A percentile compares a stretch with the other conserved stretches of the same genome.
These are phyloP conservation scores for Channa maculata DNA, from an alignment of 2,113 vertebrate genomes.

Conservation along the genomic window DNA sequence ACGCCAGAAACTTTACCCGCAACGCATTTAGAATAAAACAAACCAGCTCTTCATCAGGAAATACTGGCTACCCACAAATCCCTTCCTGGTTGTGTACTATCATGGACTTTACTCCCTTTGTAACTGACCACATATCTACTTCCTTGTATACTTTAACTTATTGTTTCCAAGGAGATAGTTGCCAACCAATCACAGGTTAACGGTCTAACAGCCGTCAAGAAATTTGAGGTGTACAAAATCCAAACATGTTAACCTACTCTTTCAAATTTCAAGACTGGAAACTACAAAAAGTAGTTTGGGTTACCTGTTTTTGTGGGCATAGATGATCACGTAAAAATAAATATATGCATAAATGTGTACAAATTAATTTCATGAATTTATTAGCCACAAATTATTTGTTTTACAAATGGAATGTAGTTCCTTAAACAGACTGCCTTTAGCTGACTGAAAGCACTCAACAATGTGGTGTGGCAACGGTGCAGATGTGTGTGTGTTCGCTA, in stretches of 20 bases:
- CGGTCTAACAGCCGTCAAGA: neutral
- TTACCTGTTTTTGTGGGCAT: too few relatives aligned
- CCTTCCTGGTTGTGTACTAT: conserved; percentile 29
- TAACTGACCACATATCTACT: conserved; percentile 65
- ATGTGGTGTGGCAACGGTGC: neutral
- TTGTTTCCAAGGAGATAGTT: conserved; percentile 31
- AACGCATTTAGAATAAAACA: conserved; percentile 21
- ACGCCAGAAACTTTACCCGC: neutral
- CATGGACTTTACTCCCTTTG: conserved; percentile 76
- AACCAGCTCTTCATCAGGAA: conserved; percentile 36
- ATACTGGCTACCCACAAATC: conserved; percentile 12
- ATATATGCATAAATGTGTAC: neutral
- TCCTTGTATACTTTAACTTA: conserved; percentile 79
- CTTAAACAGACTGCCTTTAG: neutral
- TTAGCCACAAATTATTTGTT: neutral
- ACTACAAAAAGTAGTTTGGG: neutral
- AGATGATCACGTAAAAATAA: too few relatives aligned
- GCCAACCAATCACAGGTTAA: neutral
- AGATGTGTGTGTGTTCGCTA: conserved; percentile 7
- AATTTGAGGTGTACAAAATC: too few relatives aligned
- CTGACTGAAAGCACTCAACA: neutral
- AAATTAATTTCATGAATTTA: neutral
- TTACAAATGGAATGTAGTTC: neutral
- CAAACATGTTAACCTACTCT: too few relatives aligned
- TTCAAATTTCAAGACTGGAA: neutral